A percentile compares a stretch with the other conserved stretches of the same genome.
Conservation (phyloP, 2,797 vertebrate genomes). For the Falco novaeseelandiae region DNA sequence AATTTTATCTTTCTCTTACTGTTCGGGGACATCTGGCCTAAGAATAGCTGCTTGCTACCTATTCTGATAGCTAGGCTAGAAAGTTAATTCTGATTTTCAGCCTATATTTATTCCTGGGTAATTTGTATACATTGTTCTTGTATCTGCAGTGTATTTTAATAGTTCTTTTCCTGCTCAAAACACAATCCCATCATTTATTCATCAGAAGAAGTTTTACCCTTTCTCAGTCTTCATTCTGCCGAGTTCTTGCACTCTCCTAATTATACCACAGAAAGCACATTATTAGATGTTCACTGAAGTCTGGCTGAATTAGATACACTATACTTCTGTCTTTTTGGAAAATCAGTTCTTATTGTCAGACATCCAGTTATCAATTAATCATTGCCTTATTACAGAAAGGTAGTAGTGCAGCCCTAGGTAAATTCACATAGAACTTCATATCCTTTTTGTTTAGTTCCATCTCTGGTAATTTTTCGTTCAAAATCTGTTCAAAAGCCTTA, state of each 20-base stretch:
- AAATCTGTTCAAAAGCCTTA: background rate
- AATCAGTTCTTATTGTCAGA: background rate
- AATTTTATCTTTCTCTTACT: background rate
- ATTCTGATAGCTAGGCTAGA: background rate
- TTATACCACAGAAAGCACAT: rapidly evolving
- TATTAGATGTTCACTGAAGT: background rate
- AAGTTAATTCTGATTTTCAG: background rate
- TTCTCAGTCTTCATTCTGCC: background rate
- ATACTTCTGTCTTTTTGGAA: background rate
- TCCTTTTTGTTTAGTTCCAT: background rate
- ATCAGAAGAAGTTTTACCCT: background rate
- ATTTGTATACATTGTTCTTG: background rate
- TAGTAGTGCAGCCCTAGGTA: background rate
- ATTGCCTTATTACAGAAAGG: background rate
- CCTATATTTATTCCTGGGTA: background rate
- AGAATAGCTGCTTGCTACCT: background rate
- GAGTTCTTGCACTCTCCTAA: background rate
- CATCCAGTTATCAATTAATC: background rate
- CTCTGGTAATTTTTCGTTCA: background rate
- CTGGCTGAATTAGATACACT: background rate
- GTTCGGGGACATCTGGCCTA: background rate
- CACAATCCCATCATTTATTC: background rate
- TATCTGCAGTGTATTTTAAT: background rate
- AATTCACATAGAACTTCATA: background rate
- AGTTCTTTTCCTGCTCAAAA: background rate